A percentile compares a stretch with the other conserved stretches of the same genome.
Evolutionary conservation across 1,140 invertebrate genomes (phyloP).

Genomic region (Glossosoma conforme): DNA sequence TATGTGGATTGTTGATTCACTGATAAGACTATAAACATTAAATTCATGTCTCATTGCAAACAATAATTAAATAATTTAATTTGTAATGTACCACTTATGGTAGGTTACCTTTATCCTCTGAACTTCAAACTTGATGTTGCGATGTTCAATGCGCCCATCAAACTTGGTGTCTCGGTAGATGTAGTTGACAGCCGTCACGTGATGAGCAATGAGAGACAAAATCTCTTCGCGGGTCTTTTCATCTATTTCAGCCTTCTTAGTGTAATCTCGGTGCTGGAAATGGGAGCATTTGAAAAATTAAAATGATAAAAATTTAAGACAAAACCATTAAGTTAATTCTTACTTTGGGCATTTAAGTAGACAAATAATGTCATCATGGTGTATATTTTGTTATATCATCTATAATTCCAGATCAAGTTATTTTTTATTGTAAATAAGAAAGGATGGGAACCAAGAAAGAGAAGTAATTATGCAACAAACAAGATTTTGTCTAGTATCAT

Average conservation of each 20-base stretch:
- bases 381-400: no score
- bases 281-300: no score
- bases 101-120: slow-evolving; percentile 85
- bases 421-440: no score
- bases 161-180: slow-evolving; percentile 96
- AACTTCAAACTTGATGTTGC: slow-evolving; percentile 97
- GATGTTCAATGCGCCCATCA: slow-evolving; percentile 77
- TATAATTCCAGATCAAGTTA: no score
- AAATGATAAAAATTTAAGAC: no score
- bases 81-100: slow-evolving; percentile 23
- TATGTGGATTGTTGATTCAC: no score
- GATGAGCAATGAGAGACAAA: slow-evolving; percentile 92
- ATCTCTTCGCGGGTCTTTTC: slow-evolving; percentile 96
- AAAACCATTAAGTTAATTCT: no score
- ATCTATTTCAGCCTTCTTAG: slow-evolving; percentile 57
- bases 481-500: no score
- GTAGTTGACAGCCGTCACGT: slow-evolving; percentile 97
- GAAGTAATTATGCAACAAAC: no score
- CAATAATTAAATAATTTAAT: slow-evolving; percentile 4
- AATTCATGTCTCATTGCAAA: neutral
- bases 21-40: neutral
- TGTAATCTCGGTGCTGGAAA: slow-evolving; percentile 62
- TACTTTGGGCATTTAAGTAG: no score
- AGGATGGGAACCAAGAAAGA: no score
- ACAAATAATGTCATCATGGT: no score